Evolutionary conservation across 2,113 vertebrate species (phyloP), one percentile per base, ranked within the genome.

Genomic region (Stigmatopora argus): DNA sequence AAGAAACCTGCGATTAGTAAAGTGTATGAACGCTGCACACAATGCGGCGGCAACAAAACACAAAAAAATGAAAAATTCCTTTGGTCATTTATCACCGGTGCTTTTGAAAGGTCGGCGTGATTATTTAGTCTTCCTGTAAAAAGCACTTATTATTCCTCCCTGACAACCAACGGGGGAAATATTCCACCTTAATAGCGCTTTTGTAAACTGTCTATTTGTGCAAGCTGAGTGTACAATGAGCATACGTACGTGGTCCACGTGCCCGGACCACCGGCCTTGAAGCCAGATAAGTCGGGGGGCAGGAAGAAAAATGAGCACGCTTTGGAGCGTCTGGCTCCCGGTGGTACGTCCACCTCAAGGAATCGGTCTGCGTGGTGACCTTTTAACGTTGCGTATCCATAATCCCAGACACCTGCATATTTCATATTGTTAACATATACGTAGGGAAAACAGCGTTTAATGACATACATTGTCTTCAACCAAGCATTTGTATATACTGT

Each of bases 261-360:
- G 64, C 80, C 66, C 63, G n/a, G 82, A 85, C 82, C 83, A 81
- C 83, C 82, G 60, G 73, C 73, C 49, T 66, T 1, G 83, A 64
- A 46, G 44, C 41, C 69, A 80, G 72, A 80, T 64, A 31, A 47
- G 71, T 77, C 73, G 77, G 73, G 46, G 66, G 66, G 23, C 41
- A 58, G 80, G 71, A 11, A 72, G 48, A 63, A 66, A 78, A 70
- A 63, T 61, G 68, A 35, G 26, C 26, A 31, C 26, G 26, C 26
- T 31, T 31, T 31, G 26, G 26, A 2, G 26, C 26, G 26, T 31
- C 26, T 31, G 26, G 26, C 26, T 31, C 26, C 26, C 26, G 26
- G 26, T 31, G 26, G 26, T 31, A 73, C 48, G 48, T 45, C 49
- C 34, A 41, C 18, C 10, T 41, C 10, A 5, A n/a, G 11, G 38